These are phyloP conservation scores for Lepetodrilus schrolli DNA, from an alignment of 2,888 invertebrate species.

Conservation along the genomic window DNA sequence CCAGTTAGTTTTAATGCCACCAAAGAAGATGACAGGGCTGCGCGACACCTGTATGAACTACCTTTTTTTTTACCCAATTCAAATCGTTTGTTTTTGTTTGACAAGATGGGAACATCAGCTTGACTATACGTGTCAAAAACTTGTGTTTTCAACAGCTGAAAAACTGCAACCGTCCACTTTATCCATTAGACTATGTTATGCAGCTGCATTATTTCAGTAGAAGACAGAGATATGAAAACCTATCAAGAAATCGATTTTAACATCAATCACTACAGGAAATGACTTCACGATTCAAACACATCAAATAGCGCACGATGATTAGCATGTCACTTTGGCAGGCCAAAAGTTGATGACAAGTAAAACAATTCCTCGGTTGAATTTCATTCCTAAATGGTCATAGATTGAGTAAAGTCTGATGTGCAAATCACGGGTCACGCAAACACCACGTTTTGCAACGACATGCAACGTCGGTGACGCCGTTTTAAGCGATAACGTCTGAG, in stretches of 20 bases:
- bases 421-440: neutral
- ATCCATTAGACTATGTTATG: neutral
- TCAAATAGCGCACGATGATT: neutral
- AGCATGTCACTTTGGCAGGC: conserved; percentile 11
- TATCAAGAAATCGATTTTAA: conserved; percentile 8
- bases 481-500: no score
- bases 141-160: no score
- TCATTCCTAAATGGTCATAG: conserved; percentile 18
- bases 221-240: conserved; percentile 1
- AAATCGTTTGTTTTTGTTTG: no score
- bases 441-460: neutral
- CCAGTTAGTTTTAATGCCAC: no score
- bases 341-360: neutral
- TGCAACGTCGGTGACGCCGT: no score
- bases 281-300: conserved; percentile 19
- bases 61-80: no score
- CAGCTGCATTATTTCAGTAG: neutral
- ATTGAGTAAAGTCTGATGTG: neutral
- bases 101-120: no score
- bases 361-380: neutral
- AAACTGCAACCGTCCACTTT: no score
- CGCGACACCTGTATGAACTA: no score
- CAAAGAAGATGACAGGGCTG: no score
- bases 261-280: conserved; percentile 15
- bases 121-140: no score